Conservation (phyloP, 1,140 invertebrate genomes). For the Cydia fagiglandana region DNA sequence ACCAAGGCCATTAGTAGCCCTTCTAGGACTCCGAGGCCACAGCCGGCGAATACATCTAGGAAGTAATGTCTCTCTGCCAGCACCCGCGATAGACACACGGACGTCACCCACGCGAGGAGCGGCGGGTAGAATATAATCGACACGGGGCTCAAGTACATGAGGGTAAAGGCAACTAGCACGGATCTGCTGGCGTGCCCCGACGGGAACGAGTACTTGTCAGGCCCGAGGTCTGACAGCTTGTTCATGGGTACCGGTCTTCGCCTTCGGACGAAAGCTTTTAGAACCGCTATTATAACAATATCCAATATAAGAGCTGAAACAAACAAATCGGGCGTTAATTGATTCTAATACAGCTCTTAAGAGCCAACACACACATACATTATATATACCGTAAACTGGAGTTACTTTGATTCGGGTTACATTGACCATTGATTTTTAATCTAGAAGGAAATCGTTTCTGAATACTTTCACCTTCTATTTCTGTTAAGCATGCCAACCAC, state of each 20-base stretch:
- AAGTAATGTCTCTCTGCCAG: conserved; percentile 89
- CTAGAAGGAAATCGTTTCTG: no score
- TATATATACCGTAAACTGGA: no score
- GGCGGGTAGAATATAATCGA: conserved; percentile 81
- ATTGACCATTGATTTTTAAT: no score
- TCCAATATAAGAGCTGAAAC: conserved; percentile 92
- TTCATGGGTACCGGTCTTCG: conserved; percentile 87
- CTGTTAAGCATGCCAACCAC: no score
- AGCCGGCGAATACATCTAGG: conserved; percentile 90
- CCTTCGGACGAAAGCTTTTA: conserved; percentile 89
- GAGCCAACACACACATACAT: not conserved
- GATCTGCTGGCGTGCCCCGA: conserved; percentile 97
- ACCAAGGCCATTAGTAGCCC: conserved; percentile 83
- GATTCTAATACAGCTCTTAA: not conserved
- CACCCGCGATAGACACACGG: conserved; percentile 89
- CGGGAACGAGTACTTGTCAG: conserved; percentile 97
- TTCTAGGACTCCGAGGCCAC: conserved; percentile 87
- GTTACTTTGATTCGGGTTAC: no score
- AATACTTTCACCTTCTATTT: no score
- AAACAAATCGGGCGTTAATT: conserved; percentile 33
- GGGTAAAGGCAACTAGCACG: conserved; percentile 87
- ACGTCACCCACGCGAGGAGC: conserved; percentile 86
- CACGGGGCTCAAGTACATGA: conserved; percentile 82
- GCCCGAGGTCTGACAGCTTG: conserved; percentile 79
- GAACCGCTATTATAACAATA: conserved; percentile 88